phyloP scores from a whole-genome alignment of 1,140 invertebrate genomes.

The Sitobion miscanthi region DNA sequence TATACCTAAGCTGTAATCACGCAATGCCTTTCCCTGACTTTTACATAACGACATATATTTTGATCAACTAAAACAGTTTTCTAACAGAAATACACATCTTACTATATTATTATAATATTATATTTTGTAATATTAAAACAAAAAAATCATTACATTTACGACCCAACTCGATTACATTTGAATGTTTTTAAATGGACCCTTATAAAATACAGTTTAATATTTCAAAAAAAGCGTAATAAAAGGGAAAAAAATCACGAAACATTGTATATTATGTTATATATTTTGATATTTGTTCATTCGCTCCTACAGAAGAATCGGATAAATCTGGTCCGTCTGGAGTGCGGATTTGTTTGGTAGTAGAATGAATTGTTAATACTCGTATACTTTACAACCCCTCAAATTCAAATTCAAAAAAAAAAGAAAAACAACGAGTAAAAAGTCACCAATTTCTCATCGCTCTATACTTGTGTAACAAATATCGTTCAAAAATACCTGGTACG shows the following conservation, averaged over 20 bases:
- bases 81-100: no score
- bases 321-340: neutral
- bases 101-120: no score
- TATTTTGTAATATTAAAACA: no score
- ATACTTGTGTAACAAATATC: slow-evolving; percentile 37
- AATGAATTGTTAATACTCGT: slow-evolving; percentile 39
- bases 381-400: neutral
- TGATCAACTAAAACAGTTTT: neutral
- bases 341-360: neutral
- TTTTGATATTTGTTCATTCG: neutral
- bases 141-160: neutral
- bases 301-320: neutral
- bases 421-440: neutral
- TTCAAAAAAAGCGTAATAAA: neutral
- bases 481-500: slow-evolving; percentile 32
- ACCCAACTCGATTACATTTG: neutral
- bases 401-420: neutral
- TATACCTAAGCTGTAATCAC: no score
- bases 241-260: neutral
- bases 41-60: neutral
- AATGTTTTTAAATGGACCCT: neutral
- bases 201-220: neutral
- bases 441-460: neutral
- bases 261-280: neutral
- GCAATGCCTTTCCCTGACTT: neutral